Percentiles rank a stretch among this genome's conserved stretches.
These are phyloP conservation scores for Tyto alba DNA, from an alignment of 2,113 vertebrate species.

Conservation along the genomic window DNA sequence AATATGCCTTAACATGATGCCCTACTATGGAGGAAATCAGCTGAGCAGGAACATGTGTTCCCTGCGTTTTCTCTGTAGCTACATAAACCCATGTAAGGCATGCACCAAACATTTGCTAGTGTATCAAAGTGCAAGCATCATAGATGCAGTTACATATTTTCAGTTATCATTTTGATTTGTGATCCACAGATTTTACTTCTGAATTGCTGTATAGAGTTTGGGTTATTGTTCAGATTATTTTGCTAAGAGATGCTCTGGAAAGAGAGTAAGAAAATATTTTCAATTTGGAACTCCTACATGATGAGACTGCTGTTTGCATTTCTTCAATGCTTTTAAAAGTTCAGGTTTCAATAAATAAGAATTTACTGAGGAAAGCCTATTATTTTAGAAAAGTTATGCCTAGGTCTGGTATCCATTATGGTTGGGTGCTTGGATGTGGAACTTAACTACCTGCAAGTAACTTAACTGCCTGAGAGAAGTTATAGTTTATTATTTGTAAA, in stretches of 20 bases:
- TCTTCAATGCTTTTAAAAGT: background rate
- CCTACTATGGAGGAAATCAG: background rate
- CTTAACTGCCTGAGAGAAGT: background rate
- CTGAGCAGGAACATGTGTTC: background rate
- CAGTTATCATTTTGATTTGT: background rate
- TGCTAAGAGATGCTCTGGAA: background rate
- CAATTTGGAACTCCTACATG: background rate
- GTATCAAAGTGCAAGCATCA: background rate
- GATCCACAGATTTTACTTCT: background rate
- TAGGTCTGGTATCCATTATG: background rate
- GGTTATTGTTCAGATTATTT: background rate
- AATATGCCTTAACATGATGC: background rate
- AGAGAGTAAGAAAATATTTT: background rate
- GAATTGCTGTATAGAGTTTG: background rate
- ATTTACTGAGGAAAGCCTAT: background rate
- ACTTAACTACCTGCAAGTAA: background rate
- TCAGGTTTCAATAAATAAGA: background rate
- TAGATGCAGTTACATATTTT: background rate
- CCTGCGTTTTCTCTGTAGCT: background rate
- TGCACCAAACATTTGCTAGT: background rate
- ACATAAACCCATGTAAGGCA: background rate
- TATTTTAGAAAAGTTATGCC: background rate
- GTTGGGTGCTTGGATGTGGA: background rate
- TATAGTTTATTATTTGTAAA: background rate
- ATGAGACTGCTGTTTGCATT: background rate